Conservation (phyloP, 2,113 vertebrate genomes). For the Clupea harengus region DNA sequence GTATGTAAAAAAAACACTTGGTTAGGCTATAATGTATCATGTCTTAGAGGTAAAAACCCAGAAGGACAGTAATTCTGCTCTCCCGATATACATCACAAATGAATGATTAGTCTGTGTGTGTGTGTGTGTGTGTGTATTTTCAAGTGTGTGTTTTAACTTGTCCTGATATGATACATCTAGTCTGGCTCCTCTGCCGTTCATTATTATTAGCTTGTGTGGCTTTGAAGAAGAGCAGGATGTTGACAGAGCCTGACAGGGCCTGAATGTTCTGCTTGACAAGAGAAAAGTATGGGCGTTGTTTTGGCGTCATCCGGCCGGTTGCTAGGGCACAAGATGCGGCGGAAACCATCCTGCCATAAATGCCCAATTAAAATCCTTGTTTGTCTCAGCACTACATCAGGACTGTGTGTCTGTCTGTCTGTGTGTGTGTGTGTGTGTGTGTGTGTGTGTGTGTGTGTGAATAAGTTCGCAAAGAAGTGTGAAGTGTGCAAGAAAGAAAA, state of each 20-base stretch:
- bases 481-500: background rate
- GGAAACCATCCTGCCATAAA: constrained; percentile 38
- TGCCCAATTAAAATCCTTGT: constrained; percentile 34
- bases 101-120: too few relatives aligned
- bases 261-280: background rate
- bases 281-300: background rate
- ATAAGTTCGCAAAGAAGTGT: too few relatives aligned
- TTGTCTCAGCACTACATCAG: background rate
- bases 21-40: too few relatives aligned
- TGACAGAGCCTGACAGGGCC: background rate
- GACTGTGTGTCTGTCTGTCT: background rate
- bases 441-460: background rate
- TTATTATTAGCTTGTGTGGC: background rate
- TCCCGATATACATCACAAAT: too few relatives aligned
- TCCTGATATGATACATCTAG: background rate
- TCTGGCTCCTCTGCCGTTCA: background rate
- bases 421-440: constrained; percentile 10
- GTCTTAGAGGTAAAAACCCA: too few relatives aligned
- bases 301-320: constrained; percentile 31
- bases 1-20: too few relatives aligned
- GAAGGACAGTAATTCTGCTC: too few relatives aligned
- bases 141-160: too few relatives aligned
- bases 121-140: too few relatives aligned
- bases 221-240: background rate
- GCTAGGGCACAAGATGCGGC: constrained; percentile 33